Base-by-base conservation (phyloP, 2,113 vertebrate genomes). In the Takifugu flavidus region DNA sequence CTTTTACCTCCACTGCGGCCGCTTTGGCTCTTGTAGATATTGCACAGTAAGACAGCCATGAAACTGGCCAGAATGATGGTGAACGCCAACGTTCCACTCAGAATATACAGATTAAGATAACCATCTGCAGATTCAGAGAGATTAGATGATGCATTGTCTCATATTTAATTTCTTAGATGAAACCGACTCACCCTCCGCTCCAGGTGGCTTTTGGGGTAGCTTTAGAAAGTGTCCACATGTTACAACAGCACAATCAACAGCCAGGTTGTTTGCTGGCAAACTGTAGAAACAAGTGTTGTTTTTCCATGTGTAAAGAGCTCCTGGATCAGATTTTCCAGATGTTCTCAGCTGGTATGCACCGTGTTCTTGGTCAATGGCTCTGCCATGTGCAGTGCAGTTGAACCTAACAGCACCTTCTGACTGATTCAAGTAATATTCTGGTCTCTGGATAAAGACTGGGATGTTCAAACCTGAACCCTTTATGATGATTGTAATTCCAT, bases 311-410 rank as follows among this genome's bases (percentile, higher is more conserved):
- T 86, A 73, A 66, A 87, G 64, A 25, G 85, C 25, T 73, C 60
- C 71, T 60, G 62, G 74, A 20, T n/a, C 26, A 45, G 67, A 56
- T 25, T 53, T 56, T 27, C 49, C 34, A 13, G 63, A 64, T 1
- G 49, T n/a, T 56, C 13, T 82, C 60, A 88, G 79, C 86, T 87
- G 88, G 74, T 88, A 86, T 62, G 89, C 72, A n/a, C 59, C 70
- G 45, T 53, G 70, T 64, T 54, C 58, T 75, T 25, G 82, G 15
- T 62, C 65, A 79, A 82, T 82, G 53, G 5, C 76, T 57, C 70
- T 53, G 57, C 59, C 70, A 4, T 67, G 49, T 3, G 88, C 70
- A 13, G 68, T 80, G 55, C 87, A 89, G 27, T 62, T 65, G 25
- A 87, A 66, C 72, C 58, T 75, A 51, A 79, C 67, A 26, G 78